Evolutionary conservation across 2,888 invertebrate genomes (phyloP), one percentile per base, ranked within the genome.

Genomic region (Globia sparganii): DNA sequence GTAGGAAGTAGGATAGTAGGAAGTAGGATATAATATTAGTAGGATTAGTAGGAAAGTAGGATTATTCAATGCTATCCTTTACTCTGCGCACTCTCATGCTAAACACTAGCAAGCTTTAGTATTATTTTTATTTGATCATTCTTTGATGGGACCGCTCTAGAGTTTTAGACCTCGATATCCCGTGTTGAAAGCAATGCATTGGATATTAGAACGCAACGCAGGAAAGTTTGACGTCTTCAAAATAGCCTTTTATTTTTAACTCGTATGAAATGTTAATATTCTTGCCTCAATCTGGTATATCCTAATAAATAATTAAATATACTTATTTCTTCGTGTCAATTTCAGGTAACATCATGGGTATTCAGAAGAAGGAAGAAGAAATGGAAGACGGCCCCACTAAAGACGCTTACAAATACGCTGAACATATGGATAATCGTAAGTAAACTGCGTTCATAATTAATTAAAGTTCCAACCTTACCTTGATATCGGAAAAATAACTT

Each of bases 401-500:
- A 92, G 98, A 98, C 66, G 99, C 99, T 80, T 99, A 99, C 92
- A 99, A 99, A 93, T 99, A 99, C 94, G 99, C 99, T 0, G 98
- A 99, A 79, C 99, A 99, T 92, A 98, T 99, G 97, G 98, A 98
- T 83, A 97, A 97, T 88, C 97, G 97, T 89, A 95, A 97, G 85
- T 79, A 25, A 15, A 28, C 13, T 18, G 5, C 1, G 1, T 71
- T 72, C 40, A 25, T 15, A 31, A 31, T 25, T 53, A 8, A 53
- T 25, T 18, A 28, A 21, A 13, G 31, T 31, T 43, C 18, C 15
- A 40, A 21, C 4, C 28, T 25, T 15, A 13, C 5, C 2, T 11
- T n/a, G 18, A 43, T 18, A n/a, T 31, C 5, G 4, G 18, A 43
- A 31, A 43, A 34, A 4, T 11, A 43, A 71, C 11, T 43, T 59